A percentile compares a stretch with the other conserved stretches of the same genome.
Evolutionary conservation across 2,113 vertebrate species (phyloP).

Genomic region (Dicentrarchus labrax): DNA sequence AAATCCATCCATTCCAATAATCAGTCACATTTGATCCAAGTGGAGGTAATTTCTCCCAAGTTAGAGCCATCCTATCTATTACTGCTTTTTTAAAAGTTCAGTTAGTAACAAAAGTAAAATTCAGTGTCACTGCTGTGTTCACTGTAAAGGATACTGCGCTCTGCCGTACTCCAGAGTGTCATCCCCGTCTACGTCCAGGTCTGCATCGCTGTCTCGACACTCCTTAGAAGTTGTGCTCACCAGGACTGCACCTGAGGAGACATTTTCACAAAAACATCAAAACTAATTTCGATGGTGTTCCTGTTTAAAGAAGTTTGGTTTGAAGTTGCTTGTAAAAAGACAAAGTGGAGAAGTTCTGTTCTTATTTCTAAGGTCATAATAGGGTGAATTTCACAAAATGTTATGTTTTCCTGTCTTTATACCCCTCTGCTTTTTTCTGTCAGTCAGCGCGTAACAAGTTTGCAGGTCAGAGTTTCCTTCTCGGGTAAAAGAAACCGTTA

Average conservation of each 20-base stretch:
- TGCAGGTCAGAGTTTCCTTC: conserved; percentile 58
- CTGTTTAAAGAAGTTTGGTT: not conserved
- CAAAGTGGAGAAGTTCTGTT: not conserved
- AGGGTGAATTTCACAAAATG: not conserved
- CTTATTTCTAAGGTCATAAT: not conserved
- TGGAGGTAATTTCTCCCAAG: not conserved
- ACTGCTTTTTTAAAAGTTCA: not conserved
- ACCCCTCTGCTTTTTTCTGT: not conserved
- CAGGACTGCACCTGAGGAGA: conserved; percentile 88
- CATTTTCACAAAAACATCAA: not conserved
- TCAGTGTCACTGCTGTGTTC: not conserved
- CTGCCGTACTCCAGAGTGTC: conserved; percentile 97
- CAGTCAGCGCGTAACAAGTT: conserved; percentile 32
- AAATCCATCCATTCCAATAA: not conserved
- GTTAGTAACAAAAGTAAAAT: not conserved
- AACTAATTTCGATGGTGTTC: not conserved
- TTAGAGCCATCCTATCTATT: not conserved
- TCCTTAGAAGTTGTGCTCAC: conserved; percentile 92
- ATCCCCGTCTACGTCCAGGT: conserved; percentile 97
- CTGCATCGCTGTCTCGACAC: conserved; percentile 95
- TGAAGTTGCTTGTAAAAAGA: not conserved
- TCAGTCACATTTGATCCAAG: not conserved
- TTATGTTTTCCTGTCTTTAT: not conserved
- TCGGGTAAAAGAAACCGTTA: conserved; percentile 33
- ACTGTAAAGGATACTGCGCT: conserved; percentile 93